Base-by-base conservation (phyloP, 1,140 invertebrate genomes). In the Onthophagus taurus region DNA sequence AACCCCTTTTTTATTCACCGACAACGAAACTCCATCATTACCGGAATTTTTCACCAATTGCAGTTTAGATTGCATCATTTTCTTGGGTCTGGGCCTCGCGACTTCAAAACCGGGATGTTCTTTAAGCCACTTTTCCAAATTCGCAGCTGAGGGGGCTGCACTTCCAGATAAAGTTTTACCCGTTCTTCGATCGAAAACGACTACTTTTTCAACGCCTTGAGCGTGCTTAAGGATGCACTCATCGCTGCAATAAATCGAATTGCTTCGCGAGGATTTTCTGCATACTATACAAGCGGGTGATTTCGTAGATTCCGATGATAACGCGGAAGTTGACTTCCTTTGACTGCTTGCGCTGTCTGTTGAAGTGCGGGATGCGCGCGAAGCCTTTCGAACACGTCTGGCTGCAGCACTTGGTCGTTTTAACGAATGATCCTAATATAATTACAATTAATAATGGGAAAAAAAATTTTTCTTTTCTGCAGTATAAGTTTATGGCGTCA, bases 31-130 rank as follows among this genome's bases (percentile, higher is more conserved):
- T 7, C 59, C 59, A n/a, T 55, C 45, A 44, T 59, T 54, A 23
- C 50, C 46, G 5, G 47, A 20, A 46, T 62, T 63, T 48, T 62
- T 65, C 1, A 65, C 42, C 5, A 64, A 12, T 52, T 62, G 61
- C 6, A 65, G 35, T 45, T 61, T 62, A 5, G 63, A 60, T 42
- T 61, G 63, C 5, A 54, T 51, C 7, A 57, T 35, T 48, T 45
- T 37, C 33, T 61, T 57, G 33, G 50, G 55, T 18, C 75, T 77
- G 0, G 85, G 76, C 44, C 77, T 72, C 1, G 89, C 70, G 1
- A 89, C 80, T 67, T 91, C 84, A 67, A 78, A 94, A 0, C 81
- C 82, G 11, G 88, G 88, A 76, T 94, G 81, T 45, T 83, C 78
- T 59, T 83, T 79, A 5, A 96, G 66, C 88, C 88, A 94, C 7